Evolutionary conservation across 1,140 invertebrate species (phyloP).

Genomic region (Ips nitidus): DNA sequence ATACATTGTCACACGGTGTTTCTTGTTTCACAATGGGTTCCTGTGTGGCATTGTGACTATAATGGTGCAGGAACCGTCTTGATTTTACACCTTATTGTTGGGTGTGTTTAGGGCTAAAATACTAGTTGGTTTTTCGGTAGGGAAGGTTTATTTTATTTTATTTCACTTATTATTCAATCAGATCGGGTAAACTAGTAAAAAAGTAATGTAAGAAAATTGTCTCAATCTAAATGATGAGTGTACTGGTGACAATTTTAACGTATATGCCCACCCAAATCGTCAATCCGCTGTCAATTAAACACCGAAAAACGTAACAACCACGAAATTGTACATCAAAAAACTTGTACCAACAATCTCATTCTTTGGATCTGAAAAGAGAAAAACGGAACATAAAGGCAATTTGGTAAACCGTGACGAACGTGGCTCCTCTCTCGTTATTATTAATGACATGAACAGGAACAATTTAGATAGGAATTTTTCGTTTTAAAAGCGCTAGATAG

Average conservation of each 20-base stretch:
- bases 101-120: not conserved
- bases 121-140: too few species aligned
- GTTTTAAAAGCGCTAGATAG: slow-evolving; percentile 38
- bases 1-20: slow-evolving; percentile 52
- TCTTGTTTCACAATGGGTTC: slow-evolving; percentile 48
- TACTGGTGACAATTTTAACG: too few species aligned
- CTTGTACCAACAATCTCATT: slow-evolving; percentile 35
- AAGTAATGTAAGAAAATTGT: too few species aligned
- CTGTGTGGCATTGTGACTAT: slow-evolving; percentile 50
- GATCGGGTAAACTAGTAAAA: too few species aligned
- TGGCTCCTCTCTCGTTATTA: slow-evolving; percentile 28
- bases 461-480: slow-evolving; percentile 41
- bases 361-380: slow-evolving; percentile 30
- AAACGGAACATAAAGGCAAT: slow-evolving; percentile 30
- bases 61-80: slow-evolving; percentile 37
- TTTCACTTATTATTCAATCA: too few species aligned
- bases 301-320: slow-evolving; percentile 27
- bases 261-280: slow-evolving; percentile 21
- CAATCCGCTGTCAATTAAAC: slow-evolving; percentile 24
- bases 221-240: too few species aligned
- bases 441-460: slow-evolving; percentile 35
- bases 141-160: too few species aligned
- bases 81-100: slow-evolving; percentile 18
- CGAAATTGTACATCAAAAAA: slow-evolving; percentile 34
- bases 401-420: slow-evolving; percentile 28